These are phyloP conservation scores for Crossaster papposus DNA, from an alignment of 53 echinoderm and acorn worm genomes.

Conservation along the genomic window DNA sequence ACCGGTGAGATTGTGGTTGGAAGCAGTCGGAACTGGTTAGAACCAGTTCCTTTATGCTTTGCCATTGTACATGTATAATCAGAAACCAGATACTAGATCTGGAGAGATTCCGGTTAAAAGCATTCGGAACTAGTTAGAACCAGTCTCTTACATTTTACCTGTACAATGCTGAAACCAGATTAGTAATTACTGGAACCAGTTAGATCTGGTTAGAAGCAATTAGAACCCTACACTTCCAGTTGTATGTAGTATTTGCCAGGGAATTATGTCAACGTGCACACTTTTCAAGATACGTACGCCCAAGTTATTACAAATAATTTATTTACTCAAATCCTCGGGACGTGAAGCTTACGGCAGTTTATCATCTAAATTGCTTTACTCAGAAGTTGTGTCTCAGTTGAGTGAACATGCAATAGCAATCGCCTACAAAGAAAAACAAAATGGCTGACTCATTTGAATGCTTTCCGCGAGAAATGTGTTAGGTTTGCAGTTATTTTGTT, in stretches of 20 bases:
- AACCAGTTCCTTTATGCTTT: no score
- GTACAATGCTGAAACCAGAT: no score
- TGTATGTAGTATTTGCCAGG: neutral
- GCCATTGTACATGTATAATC: no score
- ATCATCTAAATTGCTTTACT: neutral
- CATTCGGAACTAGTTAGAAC: neutral
- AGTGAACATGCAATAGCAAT: slow-evolving; percentile 71
- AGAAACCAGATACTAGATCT: no score
- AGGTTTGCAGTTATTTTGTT: neutral
- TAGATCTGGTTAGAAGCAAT: neutral
- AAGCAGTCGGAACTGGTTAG: no score
- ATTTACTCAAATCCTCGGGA: neutral
- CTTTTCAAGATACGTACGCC: no score
- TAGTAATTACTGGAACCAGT: neutral
- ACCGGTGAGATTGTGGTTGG: no score
- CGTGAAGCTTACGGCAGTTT: neutral
- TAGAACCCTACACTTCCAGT: neutral
- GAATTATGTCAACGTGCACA: neutral
- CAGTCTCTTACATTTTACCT: no score
- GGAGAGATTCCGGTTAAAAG: no score
- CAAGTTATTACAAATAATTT: neutral
- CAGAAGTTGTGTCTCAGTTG: neutral
- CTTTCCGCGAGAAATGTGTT: neutral
- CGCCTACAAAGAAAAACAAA: neutral
- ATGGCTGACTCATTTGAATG: slow-evolving; percentile 23